Evolutionary conservation across 2,797 vertebrate species (phyloP), one percentile per base, ranked within the genome.

Genomic region (Synanceia verrucosa): DNA sequence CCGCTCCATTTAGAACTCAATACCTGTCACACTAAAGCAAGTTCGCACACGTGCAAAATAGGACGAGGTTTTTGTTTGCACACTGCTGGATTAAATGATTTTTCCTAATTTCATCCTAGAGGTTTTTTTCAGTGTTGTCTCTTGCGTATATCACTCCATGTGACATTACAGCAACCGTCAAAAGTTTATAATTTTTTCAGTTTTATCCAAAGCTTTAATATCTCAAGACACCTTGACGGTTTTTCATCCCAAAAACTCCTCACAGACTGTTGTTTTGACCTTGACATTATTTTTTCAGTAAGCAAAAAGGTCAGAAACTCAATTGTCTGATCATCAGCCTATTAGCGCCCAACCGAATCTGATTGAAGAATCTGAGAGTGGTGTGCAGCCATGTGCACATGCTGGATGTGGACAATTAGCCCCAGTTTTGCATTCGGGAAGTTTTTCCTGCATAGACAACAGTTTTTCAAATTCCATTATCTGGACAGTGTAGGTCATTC

Each of bases 1-100:
- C n/a, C 14, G 73, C 79, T 84, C 57, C 76, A 83, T 85, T 82
- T 86, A 72, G 33, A 79, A 61, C 79, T 83, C 71, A 53, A 63
- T 72, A 75, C 66, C 71, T 73, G 61, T 82, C 59, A 56, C 31
- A 56, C 61, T 60, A 16, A 70, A 82, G 56, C 55, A 41, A 21
- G 64, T 77, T 37, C 53, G 63, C 21, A 56, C 48, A 70, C 24
- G 64, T 65, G 37, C 47, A 57, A 76, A 79, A 77, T 56, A 68
- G 28, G 46, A 41, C 13, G 2, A n/a, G n/a, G n/a, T 4, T 14
- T 66, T 41, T 64, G 33, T 60, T 64, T 46, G 21, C 37, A 34
- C 23, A 39, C 36, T 23, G 31, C 26, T 47, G 13, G 9, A 29
- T 43, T 43, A 43, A 67, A 71, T 39, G 5, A 18, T 69, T 69